Conservation (phyloP, 2,113 vertebrate species). For the Lathamus discolor region DNA sequence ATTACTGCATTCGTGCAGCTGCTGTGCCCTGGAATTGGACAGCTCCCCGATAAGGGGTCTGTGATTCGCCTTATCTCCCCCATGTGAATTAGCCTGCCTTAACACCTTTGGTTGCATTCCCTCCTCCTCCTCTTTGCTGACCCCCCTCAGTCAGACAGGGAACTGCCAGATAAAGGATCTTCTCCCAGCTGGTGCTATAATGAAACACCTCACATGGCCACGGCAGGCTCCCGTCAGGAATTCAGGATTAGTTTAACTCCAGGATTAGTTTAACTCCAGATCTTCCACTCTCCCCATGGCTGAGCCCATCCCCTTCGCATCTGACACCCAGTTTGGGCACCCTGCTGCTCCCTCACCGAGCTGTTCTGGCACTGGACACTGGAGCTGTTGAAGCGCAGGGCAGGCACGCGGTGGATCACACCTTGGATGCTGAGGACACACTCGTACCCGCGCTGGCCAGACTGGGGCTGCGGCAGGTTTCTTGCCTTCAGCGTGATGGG, state of each 20-base stretch:
- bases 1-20: conserved; percentile 59
- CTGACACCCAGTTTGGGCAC: not conserved
- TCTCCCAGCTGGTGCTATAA: conserved; percentile 18
- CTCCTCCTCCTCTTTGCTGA: conserved; percentile 26
- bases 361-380: conserved; percentile 99
- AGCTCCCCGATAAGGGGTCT: conserved; percentile 75
- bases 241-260: not conserved
- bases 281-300: not conserved
- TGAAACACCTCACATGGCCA: not conserved
- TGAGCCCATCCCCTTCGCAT: not conserved
- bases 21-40: conserved; percentile 65
- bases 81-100: conserved; percentile 69
- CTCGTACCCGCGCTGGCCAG: conserved; percentile 95
- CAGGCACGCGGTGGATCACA: conserved; percentile 87
- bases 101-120: conserved; percentile 51
- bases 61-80: conserved; percentile 74
- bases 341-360: conserved; percentile 78
- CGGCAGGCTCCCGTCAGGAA: not conserved
- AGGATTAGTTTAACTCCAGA: not conserved
- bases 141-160: conserved; percentile 41
- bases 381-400: conserved; percentile 98
- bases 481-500: conserved; percentile 94
- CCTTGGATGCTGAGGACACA: conserved; percentile 94
- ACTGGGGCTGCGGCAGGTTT: conserved; percentile 97
- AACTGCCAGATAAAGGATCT: conserved; percentile 50